Evolutionary conservation across 2,797 vertebrate species (phyloP), one percentile per base, ranked within the genome.

Genomic region (Calcarius lapponicus): DNA sequence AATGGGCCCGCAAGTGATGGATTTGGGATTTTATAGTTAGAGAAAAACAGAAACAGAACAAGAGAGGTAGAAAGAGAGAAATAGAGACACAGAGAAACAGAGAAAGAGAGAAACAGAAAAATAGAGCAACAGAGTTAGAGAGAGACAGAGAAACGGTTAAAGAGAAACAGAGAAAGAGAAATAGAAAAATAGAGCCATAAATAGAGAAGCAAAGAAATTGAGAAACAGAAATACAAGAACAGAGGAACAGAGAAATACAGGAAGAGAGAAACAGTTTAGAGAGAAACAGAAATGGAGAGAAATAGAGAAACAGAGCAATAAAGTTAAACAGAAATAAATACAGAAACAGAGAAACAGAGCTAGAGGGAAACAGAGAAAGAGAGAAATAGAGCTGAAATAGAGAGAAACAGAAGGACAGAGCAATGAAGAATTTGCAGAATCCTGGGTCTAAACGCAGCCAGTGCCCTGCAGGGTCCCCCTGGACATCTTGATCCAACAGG

Each of bases 391-490:
- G 34, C 13, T 58, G 31, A 65, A 65, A 42, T 6, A 22, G 25
- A 36, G 45, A 22, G 34, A 36, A 47, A 48, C 11, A 29, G 42
- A 43, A 5, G 47, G 26, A 16, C 13, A n/a, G 34, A 17, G 34
- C 36, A 17, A 28, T 6, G 5, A 17, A 7, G 10, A 6, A 32
- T n/a, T 76, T 57, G 45, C 3, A 0, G 36, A 60, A 58, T 50
- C 38, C 12, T 29, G 25, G 10, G 15, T 38, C 45, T 38, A 11
- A 17, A 32, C 1, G 11, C 43, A 62, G 34, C 25, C 32, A n/a
- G 7, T 0, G 3, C 43, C 60, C 69, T 20, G 58, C 56, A 5
- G 26, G 13, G 11, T 19, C 21, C 47, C 4, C 7, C 45, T 32
- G 20, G 58, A 38, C 42, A 61, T 47, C 8, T 62, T 26, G 62